These are phyloP conservation scores for Hipposideros armiger DNA, from an alignment of 2,113 vertebrate species.

Conservation along the genomic window DNA sequence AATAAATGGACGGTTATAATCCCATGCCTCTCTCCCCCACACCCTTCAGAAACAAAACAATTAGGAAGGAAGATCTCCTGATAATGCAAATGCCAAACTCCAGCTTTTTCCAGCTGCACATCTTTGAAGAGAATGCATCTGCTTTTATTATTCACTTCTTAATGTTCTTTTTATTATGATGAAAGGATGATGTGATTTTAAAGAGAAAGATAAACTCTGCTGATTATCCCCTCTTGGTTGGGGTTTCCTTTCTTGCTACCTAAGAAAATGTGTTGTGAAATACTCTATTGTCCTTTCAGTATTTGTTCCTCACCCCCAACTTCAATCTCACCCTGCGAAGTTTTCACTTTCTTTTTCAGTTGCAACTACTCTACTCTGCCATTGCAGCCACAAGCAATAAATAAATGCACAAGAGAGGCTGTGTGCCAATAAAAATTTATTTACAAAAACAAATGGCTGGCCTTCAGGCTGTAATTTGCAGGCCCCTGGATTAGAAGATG, in stretches of 20 bases:
- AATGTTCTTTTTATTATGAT: slow-evolving; percentile 33
- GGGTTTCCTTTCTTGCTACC: background rate
- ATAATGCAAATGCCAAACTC: slow-evolving; percentile 11
- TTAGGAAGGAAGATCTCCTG: slow-evolving; percentile 23
- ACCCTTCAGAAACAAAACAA: slow-evolving; percentile 61
- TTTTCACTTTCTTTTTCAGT: background rate
- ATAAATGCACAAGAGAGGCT: background rate
- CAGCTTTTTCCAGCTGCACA: background rate
- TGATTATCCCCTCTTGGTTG: background rate
- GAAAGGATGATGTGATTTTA: background rate
- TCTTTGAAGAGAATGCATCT: background rate
- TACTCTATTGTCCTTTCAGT: background rate
- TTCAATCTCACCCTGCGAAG: background rate
- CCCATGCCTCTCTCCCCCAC: background rate
- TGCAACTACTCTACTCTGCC: background rate
- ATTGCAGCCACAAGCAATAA: background rate
- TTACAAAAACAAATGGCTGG: background rate
- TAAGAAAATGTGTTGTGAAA: background rate
- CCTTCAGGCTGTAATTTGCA: background rate
- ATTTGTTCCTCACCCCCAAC: background rate
- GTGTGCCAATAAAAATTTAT: background rate
- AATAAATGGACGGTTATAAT: slow-evolving; percentile 57
- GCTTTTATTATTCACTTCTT: slow-evolving; percentile 20
- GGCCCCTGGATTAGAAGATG: background rate
- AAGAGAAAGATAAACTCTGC: background rate